Evolutionary conservation across 2,797 vertebrate species (phyloP).

Genomic region (Xenops minutus): DNA sequence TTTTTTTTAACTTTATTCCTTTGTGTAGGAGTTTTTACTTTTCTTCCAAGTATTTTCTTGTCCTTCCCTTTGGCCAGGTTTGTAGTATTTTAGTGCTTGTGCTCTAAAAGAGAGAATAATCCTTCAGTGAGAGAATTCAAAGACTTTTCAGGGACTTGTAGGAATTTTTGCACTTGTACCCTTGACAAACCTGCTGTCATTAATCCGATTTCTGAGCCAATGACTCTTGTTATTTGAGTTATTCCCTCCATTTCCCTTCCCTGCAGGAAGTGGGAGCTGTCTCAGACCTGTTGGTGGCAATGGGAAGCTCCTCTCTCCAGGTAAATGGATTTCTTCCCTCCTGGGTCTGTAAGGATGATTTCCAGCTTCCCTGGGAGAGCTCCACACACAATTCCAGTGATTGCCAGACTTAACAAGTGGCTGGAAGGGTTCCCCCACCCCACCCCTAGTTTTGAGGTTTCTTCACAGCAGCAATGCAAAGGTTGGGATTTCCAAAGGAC

Average conservation of each 20-base stretch:
- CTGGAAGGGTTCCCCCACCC: neutral
- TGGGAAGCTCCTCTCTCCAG: slow-evolving; percentile 92
- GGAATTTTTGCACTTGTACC: neutral
- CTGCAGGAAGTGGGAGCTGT: slow-evolving; percentile 82
- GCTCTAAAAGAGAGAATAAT: neutral
- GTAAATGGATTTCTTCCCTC: slow-evolving; percentile 67
- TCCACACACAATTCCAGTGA: accelerated
- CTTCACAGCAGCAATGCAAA: neutral
- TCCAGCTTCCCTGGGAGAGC: neutral
- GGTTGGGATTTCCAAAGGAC: neutral
- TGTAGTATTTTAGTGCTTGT: neutral
- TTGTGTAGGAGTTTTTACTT: neutral
- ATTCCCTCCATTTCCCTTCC: neutral
- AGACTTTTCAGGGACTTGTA: neutral
- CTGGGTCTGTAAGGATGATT: neutral
- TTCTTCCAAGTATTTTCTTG: neutral
- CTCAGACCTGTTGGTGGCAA: slow-evolving; percentile 84
- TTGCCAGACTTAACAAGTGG: neutral
- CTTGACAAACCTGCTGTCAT: neutral
- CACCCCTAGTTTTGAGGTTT: neutral
- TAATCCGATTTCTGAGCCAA: neutral
- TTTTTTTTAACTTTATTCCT: neutral
- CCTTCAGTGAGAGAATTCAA: neutral
- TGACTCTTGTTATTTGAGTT: neutral
- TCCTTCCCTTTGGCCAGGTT: neutral